Conservation (phyloP, 2,113 vertebrate species). For the Bubo scandiacus region DNA sequence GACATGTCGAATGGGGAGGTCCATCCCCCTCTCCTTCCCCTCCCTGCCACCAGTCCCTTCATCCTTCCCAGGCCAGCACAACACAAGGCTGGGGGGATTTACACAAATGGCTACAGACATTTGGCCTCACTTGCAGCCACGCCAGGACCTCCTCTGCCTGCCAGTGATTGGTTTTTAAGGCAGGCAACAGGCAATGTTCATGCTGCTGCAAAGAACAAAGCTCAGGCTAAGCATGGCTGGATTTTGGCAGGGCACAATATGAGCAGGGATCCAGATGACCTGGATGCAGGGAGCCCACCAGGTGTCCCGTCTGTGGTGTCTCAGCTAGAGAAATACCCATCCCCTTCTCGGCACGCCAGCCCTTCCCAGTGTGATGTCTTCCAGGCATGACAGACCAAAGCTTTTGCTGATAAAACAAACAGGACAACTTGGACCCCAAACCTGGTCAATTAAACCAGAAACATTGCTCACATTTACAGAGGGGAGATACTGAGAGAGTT, state of each 20-base stretch:
- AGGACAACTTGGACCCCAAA: slow-evolving; percentile 12
- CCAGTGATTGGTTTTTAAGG: neutral
- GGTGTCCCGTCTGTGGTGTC: fast-evolving
- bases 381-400: neutral
- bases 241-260: neutral
- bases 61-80: neutral
- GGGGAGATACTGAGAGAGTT: neutral
- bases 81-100: neutral
- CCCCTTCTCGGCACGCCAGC: neutral
- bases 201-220: neutral
- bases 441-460: neutral
- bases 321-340: neutral
- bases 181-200: fast-evolving
- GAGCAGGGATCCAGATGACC: neutral
- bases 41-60: neutral
- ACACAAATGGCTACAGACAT: neutral
- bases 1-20: fast-evolving
- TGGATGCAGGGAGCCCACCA: fast-evolving
- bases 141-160: neutral
- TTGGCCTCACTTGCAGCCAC: neutral
- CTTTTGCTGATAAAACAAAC: neutral
- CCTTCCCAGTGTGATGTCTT: neutral
- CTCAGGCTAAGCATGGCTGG: neutral
- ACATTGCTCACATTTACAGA: neutral
- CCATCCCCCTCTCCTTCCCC: neutral